A percentile compares a stretch with the other conserved stretches of the same genome.
Conservation (phyloP, 2,113 vertebrate genomes). For the Lepidothrix coronata region DNA sequence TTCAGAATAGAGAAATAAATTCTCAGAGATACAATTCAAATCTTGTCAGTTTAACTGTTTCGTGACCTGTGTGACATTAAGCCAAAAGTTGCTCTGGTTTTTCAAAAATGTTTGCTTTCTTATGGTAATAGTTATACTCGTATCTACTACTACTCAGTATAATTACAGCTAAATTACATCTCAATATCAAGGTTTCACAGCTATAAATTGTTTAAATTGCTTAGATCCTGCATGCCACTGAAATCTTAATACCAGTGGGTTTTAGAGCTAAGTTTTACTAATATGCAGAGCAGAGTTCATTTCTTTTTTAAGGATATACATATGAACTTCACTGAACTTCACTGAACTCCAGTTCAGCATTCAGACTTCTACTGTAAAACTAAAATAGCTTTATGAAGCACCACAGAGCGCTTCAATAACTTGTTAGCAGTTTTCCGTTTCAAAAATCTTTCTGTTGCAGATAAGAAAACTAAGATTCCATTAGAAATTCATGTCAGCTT, state of each 20-base stretch:
- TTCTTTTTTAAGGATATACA: not conserved
- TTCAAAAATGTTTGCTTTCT: not conserved
- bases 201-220: not conserved
- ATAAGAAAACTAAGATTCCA: not conserved
- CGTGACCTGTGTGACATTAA: fast-evolving
- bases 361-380: not conserved
- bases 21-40: not conserved
- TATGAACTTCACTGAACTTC: not conserved
- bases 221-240: not conserved
- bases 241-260: not conserved
- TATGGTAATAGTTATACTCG: not conserved
- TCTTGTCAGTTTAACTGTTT: not conserved
- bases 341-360: not conserved
- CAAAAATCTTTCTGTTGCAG: not conserved
- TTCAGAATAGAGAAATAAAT: not conserved
- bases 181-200: not conserved
- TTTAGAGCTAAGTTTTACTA: not conserved
- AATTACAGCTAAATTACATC: not conserved
- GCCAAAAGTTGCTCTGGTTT: not conserved
- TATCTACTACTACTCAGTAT: not conserved
- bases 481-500: not conserved
- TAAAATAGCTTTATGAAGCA: not conserved
- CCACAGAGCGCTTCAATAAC: not conserved
- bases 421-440: not conserved
- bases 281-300: not conserved